Evolutionary conservation across 2,888 invertebrate genomes (phyloP), one percentile per base, ranked within the genome.

Genomic region (Acanthosepion pharaonis): DNA sequence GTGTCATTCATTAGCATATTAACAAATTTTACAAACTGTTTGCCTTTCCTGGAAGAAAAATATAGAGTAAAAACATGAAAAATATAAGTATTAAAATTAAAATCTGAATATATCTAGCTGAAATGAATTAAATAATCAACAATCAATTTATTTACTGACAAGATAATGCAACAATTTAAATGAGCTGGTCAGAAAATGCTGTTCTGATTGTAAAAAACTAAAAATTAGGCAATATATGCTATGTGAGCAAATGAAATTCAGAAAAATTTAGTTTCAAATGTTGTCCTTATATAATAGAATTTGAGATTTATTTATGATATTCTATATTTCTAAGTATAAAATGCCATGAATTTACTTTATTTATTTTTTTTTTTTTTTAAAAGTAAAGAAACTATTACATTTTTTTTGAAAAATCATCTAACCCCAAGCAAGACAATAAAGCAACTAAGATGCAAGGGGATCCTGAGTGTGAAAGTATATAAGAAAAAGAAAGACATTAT

Each of bases 1-100:
- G 99, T 99, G 97, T 99, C 99, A 97, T 99, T 99, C 99, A 99
- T 99, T 96, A 99, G 97, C 99, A 99, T 99, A 97, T 99, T 99
- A 96, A 99, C 98, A 97, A 99, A 99, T 96, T 99, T 99, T 18
- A 99, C 99, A 97, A 99, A 99, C 95, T 96, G 96, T 94, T 96
- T 96, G n/a, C 97, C 97, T 92, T 96, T 96, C 94, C 97, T 97
- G 96, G 5, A 95, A 95, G n/a, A 94, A 94, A 48, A 95, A 91
- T 93, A 51, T 91, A 23, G 6, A 49, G 3, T 42, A 92, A 8
- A 33, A 92, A 91, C 20, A 92, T 20, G 59, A 20, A 92, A 59
- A 51, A 42, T 53, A 42, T 28, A 64, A 9, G n/a, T 78, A 11
- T 78, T 78, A 9, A 78, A 78, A n/a, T 78, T 1, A n/a, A 78